Evolutionary conservation across 2,797 vertebrate genomes (phyloP).

Genomic region (Lutra lutra): DNA sequence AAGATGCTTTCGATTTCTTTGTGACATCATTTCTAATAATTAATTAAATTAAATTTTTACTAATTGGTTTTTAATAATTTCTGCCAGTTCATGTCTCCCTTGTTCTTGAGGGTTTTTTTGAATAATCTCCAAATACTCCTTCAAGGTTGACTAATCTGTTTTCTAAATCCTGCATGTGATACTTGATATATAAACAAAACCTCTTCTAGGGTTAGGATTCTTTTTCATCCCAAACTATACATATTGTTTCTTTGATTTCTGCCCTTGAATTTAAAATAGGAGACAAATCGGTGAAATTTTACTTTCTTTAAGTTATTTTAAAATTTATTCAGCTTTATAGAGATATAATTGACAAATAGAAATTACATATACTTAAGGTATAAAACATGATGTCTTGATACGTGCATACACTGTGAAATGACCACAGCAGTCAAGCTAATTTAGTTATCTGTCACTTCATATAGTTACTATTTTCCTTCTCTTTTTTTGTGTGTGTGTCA

Average conservation of each 20-base stretch:
- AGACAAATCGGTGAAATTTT: not conserved
- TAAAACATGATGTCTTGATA: not conserved
- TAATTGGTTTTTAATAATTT: not conserved
- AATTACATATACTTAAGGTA: not conserved
- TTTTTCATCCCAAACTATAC: not conserved
- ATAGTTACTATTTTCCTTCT: not conserved
- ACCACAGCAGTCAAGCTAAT: not conserved
- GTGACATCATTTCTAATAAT: constrained; percentile 1
- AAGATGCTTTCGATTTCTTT: constrained; percentile 5
- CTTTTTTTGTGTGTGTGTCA: not conserved
- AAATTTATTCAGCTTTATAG: not conserved
- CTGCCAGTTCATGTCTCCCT: not conserved
- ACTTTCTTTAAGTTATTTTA: not conserved
- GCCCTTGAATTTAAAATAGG: constrained; percentile 8
- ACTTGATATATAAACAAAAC: constrained; percentile 23
- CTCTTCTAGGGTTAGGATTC: not conserved
- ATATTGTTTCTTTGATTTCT: not conserved
- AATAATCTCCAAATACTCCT: constrained; percentile 13
- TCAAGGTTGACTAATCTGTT: not conserved
- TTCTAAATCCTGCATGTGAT: not conserved
- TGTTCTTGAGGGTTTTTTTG: not conserved
- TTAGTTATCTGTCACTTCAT: not conserved
- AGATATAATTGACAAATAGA: not conserved
- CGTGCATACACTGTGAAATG: not conserved
- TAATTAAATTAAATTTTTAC: constrained; percentile 16